These are phyloP conservation scores for Rhodeus uyekii DNA, from an alignment of 2,797 vertebrate species.

Conservation along the genomic window DNA sequence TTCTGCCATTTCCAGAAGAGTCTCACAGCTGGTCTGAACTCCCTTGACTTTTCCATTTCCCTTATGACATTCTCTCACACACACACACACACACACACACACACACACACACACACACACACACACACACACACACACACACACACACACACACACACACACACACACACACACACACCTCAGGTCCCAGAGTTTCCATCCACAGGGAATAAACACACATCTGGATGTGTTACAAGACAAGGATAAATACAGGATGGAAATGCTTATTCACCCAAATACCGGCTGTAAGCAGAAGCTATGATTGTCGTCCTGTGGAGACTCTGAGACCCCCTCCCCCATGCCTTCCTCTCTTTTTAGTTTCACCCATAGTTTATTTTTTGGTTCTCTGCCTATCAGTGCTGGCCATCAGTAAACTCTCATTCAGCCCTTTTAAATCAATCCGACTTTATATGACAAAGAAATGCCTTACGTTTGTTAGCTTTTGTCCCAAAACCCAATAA, in stretches of 20 bases:
- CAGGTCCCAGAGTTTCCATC: slow-evolving; percentile 28
- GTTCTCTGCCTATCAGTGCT: slow-evolving; percentile 38
- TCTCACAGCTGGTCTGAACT: slow-evolving; percentile 20
- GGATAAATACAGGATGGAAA: slow-evolving; percentile 47
- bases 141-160: slow-evolving; percentile 1
- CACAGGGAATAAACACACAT: slow-evolving; percentile 30
- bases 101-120: not conserved
- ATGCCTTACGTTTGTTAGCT: not conserved
- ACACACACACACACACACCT: not conserved
- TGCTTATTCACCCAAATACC: slow-evolving; percentile 43
- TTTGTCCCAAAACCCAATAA: slow-evolving; percentile 18
- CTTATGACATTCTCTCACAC: not conserved
- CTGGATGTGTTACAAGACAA: slow-evolving; percentile 26
- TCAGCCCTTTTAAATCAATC: not conserved
- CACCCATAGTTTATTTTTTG: slow-evolving; percentile 6
- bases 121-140: not conserved
- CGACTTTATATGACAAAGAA: slow-evolving; percentile 13
- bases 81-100: not conserved
- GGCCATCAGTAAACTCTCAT: slow-evolving; percentile 24
- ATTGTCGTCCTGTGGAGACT: not conserved
- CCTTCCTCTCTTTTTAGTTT: slow-evolving; percentile 30
- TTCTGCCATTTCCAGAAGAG: too few relatives aligned
- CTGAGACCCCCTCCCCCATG: slow-evolving; percentile 4
- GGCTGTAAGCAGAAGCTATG: slow-evolving; percentile 4
- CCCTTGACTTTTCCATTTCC: not conserved